Conservation (phyloP, 2,797 vertebrate species). For the Setipinna tenuifilis region DNA sequence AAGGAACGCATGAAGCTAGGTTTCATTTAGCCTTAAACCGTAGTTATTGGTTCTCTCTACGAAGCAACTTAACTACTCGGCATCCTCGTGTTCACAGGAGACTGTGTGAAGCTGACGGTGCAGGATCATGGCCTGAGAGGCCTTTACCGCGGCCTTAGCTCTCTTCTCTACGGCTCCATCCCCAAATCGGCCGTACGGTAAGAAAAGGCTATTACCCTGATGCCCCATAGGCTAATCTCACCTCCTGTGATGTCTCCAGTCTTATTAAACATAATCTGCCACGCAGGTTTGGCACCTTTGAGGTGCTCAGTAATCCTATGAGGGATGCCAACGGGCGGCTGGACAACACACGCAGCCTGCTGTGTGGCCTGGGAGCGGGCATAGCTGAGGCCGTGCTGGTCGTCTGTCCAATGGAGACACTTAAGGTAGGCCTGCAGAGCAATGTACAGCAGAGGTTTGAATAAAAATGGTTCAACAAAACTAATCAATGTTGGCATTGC, state of each 20-base stretch:
- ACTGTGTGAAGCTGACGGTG: conserved; percentile 80
- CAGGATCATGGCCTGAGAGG: conserved; percentile 80
- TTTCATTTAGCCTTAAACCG: background rate
- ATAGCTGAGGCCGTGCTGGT: conserved; percentile 76
- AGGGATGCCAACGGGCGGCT: conserved; percentile 75
- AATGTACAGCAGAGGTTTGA: background rate
- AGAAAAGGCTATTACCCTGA: conserved; percentile 25
- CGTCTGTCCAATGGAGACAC: conserved; percentile 82
- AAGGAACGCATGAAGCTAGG: conserved; percentile 36
- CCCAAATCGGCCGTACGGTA: conserved; percentile 83
- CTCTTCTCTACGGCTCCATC: conserved; percentile 81
- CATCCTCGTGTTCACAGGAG: conserved; percentile 61
- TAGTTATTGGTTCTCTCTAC: no score
- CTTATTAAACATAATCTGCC: background rate
- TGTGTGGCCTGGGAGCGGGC: conserved; percentile 78
- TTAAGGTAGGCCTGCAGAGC: conserved; percentile 68
- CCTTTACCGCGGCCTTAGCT: conserved; percentile 81
- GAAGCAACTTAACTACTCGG: background rate
- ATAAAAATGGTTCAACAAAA: background rate
- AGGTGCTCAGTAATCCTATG: conserved; percentile 80
- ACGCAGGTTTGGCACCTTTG: conserved; percentile 80
- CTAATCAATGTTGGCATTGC: background rate
- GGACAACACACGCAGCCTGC: conserved; percentile 77
- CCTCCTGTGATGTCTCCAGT: background rate
- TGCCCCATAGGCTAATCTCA: background rate